phyloP scores from a whole-genome alignment of 2,113 vertebrate genomes.

The Delphinapterus leucas region DNA sequence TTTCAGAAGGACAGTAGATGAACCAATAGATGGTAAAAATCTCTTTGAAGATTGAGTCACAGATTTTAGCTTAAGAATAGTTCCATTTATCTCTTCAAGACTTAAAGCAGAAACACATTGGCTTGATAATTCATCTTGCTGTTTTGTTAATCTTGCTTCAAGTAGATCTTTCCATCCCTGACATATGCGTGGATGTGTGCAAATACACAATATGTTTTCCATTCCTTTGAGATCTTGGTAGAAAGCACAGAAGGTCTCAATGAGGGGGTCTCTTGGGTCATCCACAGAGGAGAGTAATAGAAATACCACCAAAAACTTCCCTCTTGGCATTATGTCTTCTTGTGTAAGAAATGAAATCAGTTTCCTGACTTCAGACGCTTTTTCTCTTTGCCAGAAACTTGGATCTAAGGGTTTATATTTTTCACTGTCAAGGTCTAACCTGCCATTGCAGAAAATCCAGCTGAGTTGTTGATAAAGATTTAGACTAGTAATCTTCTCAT shows the following conservation, averaged over 20 bases:
- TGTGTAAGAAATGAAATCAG: conserved; percentile 87
- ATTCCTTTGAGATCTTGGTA: conserved; percentile 85
- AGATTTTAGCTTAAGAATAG: conserved; percentile 86
- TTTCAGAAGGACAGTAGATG: conserved; percentile 80
- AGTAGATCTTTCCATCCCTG: conserved; percentile 84
- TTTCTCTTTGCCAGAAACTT: conserved; percentile 82
- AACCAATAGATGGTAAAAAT: conserved; percentile 83
- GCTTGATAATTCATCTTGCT: conserved; percentile 73
- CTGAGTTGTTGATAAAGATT: conserved; percentile 86
- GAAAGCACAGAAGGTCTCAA: conserved; percentile 87
- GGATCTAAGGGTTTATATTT: conserved; percentile 70
- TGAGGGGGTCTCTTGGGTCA: conserved; percentile 85
- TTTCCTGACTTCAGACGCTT: conserved; percentile 83
- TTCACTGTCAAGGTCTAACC: conserved; percentile 78
- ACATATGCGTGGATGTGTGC: conserved; percentile 78
- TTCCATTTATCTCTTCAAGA: conserved; percentile 87
- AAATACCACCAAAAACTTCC: conserved; percentile 87
- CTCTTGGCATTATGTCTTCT: conserved; percentile 84
- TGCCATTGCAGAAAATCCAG: conserved; percentile 92
- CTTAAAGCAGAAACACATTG: conserved; percentile 86
- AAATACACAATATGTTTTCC: conserved; percentile 86
- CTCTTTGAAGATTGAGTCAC: conserved; percentile 79
- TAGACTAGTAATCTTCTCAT: conserved; percentile 81
- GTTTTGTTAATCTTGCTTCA: conserved; percentile 66
- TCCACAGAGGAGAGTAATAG: conserved; percentile 84